Evolutionary conservation across 23 tunicate genomes (phyloP).

Genomic region (Clavelina lepadiformis): DNA sequence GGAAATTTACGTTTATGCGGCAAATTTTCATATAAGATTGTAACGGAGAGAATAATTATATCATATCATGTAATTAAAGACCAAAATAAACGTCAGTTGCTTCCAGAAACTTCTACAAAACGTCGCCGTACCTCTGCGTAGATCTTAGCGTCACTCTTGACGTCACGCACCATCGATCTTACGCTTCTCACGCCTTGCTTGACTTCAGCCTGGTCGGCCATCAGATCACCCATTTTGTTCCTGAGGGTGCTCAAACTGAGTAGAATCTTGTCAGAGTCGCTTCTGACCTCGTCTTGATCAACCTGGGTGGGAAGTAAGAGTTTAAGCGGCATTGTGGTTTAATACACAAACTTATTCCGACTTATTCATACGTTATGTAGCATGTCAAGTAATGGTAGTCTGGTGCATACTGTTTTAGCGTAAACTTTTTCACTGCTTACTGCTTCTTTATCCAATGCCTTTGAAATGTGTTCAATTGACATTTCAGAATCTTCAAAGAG

Average conservation of each 20-base stretch:
- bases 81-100: too few relatives aligned
- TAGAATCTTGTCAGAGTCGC: constrained; percentile 52
- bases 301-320: too few relatives aligned
- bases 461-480: constrained; percentile 62
- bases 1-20: too few relatives aligned
- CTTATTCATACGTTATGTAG: too few relatives aligned
- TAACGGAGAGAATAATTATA: too few relatives aligned
- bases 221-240: constrained; percentile 47
- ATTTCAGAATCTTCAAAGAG: constrained; percentile 62
- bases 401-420: background rate
- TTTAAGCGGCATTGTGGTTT: too few relatives aligned
- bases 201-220: constrained; percentile 82
- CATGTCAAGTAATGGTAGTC: background rate
- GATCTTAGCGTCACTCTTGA: constrained; percentile 33
- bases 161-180: constrained; percentile 63
- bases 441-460: constrained; percentile 68
- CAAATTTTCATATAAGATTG: too few relatives aligned
- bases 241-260: constrained; percentile 42
- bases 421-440: constrained; percentile 9
- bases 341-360: too few relatives aligned
- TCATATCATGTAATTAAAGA: too few relatives aligned
- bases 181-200: constrained; percentile 76
- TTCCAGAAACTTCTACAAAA: too few relatives aligned
- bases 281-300: constrained; percentile 62
- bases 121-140: constrained; percentile 51